These are phyloP conservation scores for Prunella strophiata DNA, from an alignment of 2,797 vertebrate genomes.

Conservation along the genomic window DNA sequence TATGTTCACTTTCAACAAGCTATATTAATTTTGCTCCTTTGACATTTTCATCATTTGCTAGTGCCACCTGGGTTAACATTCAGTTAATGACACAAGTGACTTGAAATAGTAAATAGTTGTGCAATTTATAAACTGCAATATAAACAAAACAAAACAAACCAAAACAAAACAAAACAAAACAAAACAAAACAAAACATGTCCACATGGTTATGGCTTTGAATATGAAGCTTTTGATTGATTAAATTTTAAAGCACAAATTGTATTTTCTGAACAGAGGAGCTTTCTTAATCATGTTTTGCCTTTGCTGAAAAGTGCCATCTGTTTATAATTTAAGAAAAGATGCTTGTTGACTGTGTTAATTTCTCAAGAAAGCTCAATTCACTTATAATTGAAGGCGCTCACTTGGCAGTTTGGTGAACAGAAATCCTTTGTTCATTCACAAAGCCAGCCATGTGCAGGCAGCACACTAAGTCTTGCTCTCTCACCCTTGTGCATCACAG, in stretches of 20 bases:
- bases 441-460: background rate
- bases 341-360: background rate
- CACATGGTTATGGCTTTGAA: background rate
- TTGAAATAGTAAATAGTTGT: background rate
- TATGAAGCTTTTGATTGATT: background rate
- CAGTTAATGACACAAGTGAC: background rate
- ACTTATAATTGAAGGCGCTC: background rate
- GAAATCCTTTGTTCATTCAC: background rate
- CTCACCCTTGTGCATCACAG: rapidly evolving
- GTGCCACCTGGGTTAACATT: background rate
- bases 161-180: background rate
- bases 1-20: background rate
- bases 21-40: background rate
- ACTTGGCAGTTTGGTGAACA: background rate
- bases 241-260: background rate
- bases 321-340: background rate
- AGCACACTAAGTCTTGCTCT: background rate
- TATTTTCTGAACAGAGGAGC: background rate
- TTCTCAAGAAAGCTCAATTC: background rate
- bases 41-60: background rate
- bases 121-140: background rate
- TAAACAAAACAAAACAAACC: background rate
- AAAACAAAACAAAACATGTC: background rate
- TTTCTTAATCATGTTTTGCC: background rate
- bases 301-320: background rate